These are phyloP conservation scores for Delia radicum DNA, from an alignment of 1,140 invertebrate genomes.

Conservation along the genomic window DNA sequence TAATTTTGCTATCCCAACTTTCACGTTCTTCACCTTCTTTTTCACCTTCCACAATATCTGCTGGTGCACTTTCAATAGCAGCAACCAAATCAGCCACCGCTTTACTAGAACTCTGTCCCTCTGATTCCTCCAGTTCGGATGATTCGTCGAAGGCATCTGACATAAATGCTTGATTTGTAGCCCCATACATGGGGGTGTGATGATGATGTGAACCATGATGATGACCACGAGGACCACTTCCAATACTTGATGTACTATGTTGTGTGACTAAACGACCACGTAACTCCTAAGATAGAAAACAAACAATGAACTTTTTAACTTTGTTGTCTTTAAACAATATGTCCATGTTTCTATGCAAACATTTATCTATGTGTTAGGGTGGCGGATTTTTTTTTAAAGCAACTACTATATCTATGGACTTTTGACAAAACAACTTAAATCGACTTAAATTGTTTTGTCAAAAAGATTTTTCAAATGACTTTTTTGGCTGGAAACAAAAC, in stretches of 20 bases:
- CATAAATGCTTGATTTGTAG: constrained; percentile 79
- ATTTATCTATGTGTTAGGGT: too few species aligned
- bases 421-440: too few species aligned
- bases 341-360: too few species aligned
- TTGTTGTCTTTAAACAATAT: too few species aligned
- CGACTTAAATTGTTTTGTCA: too few species aligned
- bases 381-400: too few species aligned
- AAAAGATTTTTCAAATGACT: too few species aligned
- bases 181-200: constrained; percentile 70
- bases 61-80: constrained; percentile 69
- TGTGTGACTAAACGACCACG: constrained; percentile 74
- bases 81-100: constrained; percentile 59
- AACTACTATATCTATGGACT: too few species aligned
- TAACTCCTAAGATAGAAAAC: constrained; percentile 60
- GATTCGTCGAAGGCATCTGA: constrained; percentile 75
- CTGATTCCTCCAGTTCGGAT: constrained; percentile 56
- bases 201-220: constrained; percentile 45
- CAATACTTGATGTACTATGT: constrained; percentile 69
- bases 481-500: too few species aligned
- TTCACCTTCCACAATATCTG: constrained; percentile 69
- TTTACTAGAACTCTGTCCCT: constrained; percentile 53
- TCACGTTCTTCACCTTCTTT: constrained; percentile 79
- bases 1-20: constrained; percentile 91
- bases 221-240: constrained; percentile 55
- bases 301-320: constrained; percentile 8